Base-by-base conservation (phyloP, 2,888 invertebrate genomes). In the Thereva nobilitata region DNA sequence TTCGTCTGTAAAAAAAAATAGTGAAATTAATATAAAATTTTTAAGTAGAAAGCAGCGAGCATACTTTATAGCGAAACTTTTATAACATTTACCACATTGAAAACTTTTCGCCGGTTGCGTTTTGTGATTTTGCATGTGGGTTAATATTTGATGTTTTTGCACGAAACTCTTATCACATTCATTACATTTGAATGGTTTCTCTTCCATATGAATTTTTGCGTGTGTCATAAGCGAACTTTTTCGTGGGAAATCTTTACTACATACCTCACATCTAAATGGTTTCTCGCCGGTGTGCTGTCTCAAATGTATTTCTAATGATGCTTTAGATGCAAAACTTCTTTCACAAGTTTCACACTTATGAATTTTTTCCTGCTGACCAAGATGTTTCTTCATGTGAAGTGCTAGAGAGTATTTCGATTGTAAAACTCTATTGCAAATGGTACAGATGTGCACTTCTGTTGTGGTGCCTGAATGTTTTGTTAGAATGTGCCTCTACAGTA, bases 61-160 rank as follows among this genome's bases (percentile, higher is more conserved):
- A 69, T 74, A 77, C 77, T 76, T 77, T 9, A 76, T 74, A 7
- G 75, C 74, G 69, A 76, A 77, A 63, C 74, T 76, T 72, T 77
- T 77, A 47, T 74, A 76, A 68, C 77, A 77, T 68, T 73, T 75
- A 4, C 75, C 73, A 59, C 77, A 77, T 67, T 76, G 76, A 69
- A 73, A 77, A 52, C 49, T 66, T 45, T 72, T 72, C 5, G 45
- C 12, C 9, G 64, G 54, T 23, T 64, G 53, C 10, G 38, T 64
- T 38, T 54, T 64, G 37, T 54, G 64, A 41, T 41, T 68, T 41
- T 69, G 55, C 34, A 70, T 61, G 49, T 71, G 71, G 4, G 69
- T 61, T 5, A 59, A 23, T 6, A 68, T 45, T 65, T 70, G 68
- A 38, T 85, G 88, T 75, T 78, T 87, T 68, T 77, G 65, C n/a